Conservation (phyloP, 1,140 invertebrate species). For the Pogonomyrmex californicus region DNA sequence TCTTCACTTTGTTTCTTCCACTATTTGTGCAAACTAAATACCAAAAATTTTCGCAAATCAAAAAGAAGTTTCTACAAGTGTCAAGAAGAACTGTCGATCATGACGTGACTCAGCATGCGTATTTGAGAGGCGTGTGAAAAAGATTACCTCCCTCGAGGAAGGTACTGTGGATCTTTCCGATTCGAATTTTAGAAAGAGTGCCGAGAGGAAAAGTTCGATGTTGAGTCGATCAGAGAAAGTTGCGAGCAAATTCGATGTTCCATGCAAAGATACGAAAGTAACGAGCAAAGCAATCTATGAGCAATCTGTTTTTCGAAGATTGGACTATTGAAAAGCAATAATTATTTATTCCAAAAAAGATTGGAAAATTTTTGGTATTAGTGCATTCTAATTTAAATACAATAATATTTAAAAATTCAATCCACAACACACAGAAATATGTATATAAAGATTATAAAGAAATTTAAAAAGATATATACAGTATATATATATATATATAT, state of each 20-base stretch:
- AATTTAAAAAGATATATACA: too few species aligned
- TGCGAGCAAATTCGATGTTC: constrained; percentile 54
- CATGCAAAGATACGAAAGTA: constrained; percentile 59
- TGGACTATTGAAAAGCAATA: not conserved
- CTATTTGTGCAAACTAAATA: constrained; percentile 3
- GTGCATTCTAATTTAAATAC: constrained; percentile 14
- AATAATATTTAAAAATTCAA: not conserved
- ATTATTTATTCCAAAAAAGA: not conserved
- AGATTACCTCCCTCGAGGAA: constrained; percentile 24
- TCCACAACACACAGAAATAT: not conserved
- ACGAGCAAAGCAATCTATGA: constrained; percentile 57
- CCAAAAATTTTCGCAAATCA: not conserved
- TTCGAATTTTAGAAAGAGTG: constrained; percentile 41
- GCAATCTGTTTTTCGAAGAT: constrained; percentile 30
- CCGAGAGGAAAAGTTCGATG: constrained; percentile 53
- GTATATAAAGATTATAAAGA: constrained; percentile 20
- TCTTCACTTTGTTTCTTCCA: not conserved
- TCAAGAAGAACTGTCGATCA: constrained; percentile 26
- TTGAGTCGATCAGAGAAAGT: constrained; percentile 48
- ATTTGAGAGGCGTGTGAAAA: not conserved
- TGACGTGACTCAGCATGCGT: constrained; percentile 32
- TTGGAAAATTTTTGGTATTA: not conserved
- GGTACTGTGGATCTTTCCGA: not conserved
- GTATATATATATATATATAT: not conserved
- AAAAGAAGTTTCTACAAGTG: constrained; percentile 18